Evolutionary conservation across 2,888 invertebrate genomes (phyloP), one percentile per base, ranked within the genome.

Genomic region (Amblyjoppa proteus): DNA sequence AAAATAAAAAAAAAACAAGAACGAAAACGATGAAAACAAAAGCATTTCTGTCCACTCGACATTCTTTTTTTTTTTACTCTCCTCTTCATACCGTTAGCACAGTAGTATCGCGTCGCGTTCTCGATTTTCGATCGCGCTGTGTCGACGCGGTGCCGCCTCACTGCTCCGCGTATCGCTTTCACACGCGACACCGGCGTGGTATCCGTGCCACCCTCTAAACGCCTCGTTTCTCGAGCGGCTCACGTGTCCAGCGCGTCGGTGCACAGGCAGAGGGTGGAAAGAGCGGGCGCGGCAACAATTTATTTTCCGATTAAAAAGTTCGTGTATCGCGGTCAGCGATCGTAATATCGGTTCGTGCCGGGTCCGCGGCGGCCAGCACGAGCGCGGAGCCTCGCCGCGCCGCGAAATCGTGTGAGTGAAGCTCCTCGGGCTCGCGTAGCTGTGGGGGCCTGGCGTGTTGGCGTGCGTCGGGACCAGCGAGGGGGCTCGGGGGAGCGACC

Each of bases 301-400:
- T 88, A 88, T 89, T 88, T 87, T 84, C 86, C 88, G 87, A 88
- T 89, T 87, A 87, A 88, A 88, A 88, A 89, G 89, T 89, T 89
- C 79, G 81, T 79, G 83, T 81, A 76, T 85, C 85, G 83, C 73
- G 85, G 85, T 85, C 86, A 81, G 81, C 86, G 87, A 83, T 87
- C 86, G 87, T 85, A 87, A 88, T 87, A 86, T 88, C 84, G 81
- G 87, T 88, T 88, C 88, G 85, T 87, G 87, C 85, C 51, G 71
- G 69, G 70, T 58, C 53, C 58, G 34, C 49, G 69, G 58, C 56
- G 38, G 53, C 71, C 61, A 71, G 79, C 80, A 69, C 49, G 61
- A 64, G 61, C 70, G 64, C 69, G 45, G 45, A 16, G 53, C 53
- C 73, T 51, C 71, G 53, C 58, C 75, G 58, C 61, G 2, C 13